Percentiles rank a stretch among this genome's conserved stretches.
Conservation (phyloP, 2,888 invertebrate species). For the Eristalis tenax region DNA sequence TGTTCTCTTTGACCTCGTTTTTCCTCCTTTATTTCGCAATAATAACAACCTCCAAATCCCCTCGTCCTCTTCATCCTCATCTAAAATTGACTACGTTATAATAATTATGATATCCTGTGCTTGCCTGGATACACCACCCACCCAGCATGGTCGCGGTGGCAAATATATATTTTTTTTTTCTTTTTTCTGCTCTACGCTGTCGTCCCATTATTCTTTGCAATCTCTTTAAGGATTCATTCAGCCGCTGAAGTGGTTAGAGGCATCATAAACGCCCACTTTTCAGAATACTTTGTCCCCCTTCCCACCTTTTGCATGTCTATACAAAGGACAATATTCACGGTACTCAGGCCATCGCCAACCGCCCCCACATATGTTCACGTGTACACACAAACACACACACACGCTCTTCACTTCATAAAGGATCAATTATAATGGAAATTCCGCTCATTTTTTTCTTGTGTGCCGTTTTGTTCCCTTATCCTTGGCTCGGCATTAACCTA, state of each 20-base stretch:
- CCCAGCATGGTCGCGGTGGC: background rate
- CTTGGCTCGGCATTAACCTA: conserved; percentile 48
- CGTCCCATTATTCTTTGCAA: conserved; percentile 18
- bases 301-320: background rate
- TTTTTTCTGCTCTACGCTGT: background rate
- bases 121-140: background rate
- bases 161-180: background rate
- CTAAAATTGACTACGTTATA: conserved; percentile 44
- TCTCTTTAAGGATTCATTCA: conserved; percentile 30
- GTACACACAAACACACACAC: background rate
- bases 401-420: conserved; percentile 41
- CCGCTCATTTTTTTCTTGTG: conserved; percentile 2
- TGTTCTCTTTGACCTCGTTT: conserved; percentile 22
- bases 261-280: conserved; percentile 56
- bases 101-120: conserved; percentile 22
- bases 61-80: background rate
- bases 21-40: conserved; percentile 4
- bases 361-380: conserved; percentile 1
- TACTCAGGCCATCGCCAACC: background rate
- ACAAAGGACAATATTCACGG: conserved; percentile 32
- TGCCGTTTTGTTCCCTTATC: conserved; percentile 1
- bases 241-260: conserved; percentile 40
- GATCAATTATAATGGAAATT: conserved; percentile 61
- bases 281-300: conserved; percentile 33
- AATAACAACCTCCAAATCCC: background rate